Evolutionary conservation across 2,888 invertebrate species (phyloP), one percentile per base, ranked within the genome.

Genomic region (Charanyca ferruginea): DNA sequence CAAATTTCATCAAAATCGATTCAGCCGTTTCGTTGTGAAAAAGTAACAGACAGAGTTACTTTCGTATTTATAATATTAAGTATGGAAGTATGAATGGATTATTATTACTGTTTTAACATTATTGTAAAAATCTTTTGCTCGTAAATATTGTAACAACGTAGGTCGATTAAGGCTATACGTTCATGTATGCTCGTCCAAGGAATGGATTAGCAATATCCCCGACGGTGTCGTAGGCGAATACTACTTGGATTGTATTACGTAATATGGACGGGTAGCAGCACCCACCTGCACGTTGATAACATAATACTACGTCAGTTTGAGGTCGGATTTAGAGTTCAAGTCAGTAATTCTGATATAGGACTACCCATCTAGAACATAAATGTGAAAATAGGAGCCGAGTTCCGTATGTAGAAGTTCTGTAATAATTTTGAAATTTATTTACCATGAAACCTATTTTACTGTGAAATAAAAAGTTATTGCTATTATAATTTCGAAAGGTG

Each of bases 201-300:
- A 71, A 71, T 62, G n/a, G 38, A 62, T 71, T 62, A 62, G 35
- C 62, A 22, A 9, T 61, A 44, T 49, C 28, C 35, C 62, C 42
- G 20, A 18, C 28, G 22, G 71, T 53, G 28, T 54, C 42, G 48
- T 70, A 44, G 49, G 53, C 25, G 48, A 32, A 61, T 38, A 23
- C 48, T 44, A 28, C 62, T n/a, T 54, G 23, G 41, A 47, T 52
- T 47, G 32, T 20, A 70, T 54, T 38, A 70, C 23, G 42, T 42
- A 60, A 49, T 62, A 51, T 49, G 48, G 11, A 38, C 13, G 35
- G 35, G 20, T 13, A 53, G 35, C 38, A 69, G 47, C 61, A 28
- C 42, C 60, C 41, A 69, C 60, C 42, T 70, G 53, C 62, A 62
- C 48, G 13, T 62, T 69, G 62, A 54, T 62, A 69, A 62, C 38